A percentile compares a stretch with the other conserved stretches of the same genome.
phyloP scores from a whole-genome alignment of 1,140 invertebrate species.

The Brachionus koreanus region DNA sequence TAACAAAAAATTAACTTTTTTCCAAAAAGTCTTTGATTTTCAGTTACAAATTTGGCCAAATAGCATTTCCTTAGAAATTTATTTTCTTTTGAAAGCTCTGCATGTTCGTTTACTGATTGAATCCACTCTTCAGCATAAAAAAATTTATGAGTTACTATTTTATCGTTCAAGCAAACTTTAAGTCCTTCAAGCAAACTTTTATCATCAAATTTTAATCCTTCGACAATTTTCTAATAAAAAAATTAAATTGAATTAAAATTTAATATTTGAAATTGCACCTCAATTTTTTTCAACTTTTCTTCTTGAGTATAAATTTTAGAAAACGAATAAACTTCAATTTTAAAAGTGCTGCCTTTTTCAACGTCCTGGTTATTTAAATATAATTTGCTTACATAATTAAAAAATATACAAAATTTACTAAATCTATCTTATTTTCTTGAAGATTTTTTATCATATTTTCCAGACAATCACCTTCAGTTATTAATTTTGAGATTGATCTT shows the following conservation, averaged over 20 bases:
- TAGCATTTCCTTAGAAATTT: constrained; percentile 70
- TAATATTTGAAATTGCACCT: neutral
- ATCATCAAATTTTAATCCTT: neutral
- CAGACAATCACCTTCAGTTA: neutral
- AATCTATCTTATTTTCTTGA: neutral
- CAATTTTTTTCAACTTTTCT: constrained; percentile 28
- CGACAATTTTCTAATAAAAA: constrained; percentile 35
- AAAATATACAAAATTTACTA: neutral
- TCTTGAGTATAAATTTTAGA: constrained; percentile 35
- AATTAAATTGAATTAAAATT: neutral
- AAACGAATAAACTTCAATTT: constrained; percentile 29
- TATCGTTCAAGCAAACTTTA: constrained; percentile 31
- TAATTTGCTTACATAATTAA: neutral
- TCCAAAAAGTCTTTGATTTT: constrained; percentile 26
- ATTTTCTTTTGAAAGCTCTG: constrained; percentile 63
- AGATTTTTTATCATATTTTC: neutral
- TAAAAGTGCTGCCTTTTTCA: constrained; percentile 9
- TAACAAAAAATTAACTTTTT: constrained; percentile 41
- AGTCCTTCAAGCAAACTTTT: too few relatives aligned
- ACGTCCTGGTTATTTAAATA: neutral
- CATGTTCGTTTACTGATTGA: neutral
- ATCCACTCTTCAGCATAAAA: constrained; percentile 43
- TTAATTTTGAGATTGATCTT: constrained; percentile 33
- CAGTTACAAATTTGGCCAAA: constrained; percentile 76
- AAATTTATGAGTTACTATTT: constrained; percentile 34